Evolutionary conservation across 2,113 vertebrate genomes (phyloP).

Genomic region (Silurus glanis): DNA sequence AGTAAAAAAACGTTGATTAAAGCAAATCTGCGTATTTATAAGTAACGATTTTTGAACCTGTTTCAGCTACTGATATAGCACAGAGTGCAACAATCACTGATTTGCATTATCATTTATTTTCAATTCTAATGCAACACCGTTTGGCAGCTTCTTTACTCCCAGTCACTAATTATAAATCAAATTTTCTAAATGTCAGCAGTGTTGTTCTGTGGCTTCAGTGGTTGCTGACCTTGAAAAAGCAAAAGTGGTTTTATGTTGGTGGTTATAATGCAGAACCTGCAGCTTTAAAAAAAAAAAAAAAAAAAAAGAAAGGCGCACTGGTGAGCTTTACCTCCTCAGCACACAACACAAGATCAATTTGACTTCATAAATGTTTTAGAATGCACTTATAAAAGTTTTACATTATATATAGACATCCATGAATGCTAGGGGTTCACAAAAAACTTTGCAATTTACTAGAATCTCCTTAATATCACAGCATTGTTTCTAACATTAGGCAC

Average conservation of each 20-base stretch:
- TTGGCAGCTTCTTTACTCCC: not conserved
- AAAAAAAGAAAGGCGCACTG: too few relatives aligned
- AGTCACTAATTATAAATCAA: not conserved
- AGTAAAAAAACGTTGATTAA: not conserved
- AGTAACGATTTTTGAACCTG: not conserved
- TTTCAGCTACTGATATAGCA: not conserved
- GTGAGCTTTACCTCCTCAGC: not conserved
- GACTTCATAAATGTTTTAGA: not conserved
- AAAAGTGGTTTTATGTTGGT: not conserved
- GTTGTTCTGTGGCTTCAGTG: slow-evolving; percentile 8
- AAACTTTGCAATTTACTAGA: not conserved
- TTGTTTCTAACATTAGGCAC: not conserved
- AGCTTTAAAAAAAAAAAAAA: not conserved
- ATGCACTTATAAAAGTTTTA: not conserved
- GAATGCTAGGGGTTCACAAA: not conserved
- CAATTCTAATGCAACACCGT: not conserved
- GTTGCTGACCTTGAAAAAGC: slow-evolving; percentile 9
- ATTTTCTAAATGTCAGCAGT: slow-evolving; percentile 25
- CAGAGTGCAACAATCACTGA: not conserved
- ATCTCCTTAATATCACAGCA: not conserved
- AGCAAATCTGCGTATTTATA: not conserved
- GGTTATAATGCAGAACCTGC: slow-evolving; percentile 15
- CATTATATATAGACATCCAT: not conserved
- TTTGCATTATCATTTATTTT: not conserved
- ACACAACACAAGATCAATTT: not conserved